Evolutionary conservation across 1,140 invertebrate species (phyloP).

Genomic region (Arion vulgaris): DNA sequence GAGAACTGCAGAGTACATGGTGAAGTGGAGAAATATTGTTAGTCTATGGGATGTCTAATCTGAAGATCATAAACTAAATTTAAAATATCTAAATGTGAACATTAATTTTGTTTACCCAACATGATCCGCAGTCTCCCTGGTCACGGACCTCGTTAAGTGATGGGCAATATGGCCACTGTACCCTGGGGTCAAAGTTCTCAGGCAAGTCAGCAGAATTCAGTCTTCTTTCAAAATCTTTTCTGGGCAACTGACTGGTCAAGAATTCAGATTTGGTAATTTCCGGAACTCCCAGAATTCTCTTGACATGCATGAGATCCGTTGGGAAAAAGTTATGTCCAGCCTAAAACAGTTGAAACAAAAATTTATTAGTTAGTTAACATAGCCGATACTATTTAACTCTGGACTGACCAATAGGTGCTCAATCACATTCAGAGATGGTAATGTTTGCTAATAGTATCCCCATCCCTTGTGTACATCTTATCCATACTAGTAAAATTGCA

Average conservation of each 20-base stretch:
- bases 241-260: slow-evolving; percentile 28
- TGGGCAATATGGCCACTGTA: slow-evolving; percentile 78
- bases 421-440: no score
- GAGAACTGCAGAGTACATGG: no score
- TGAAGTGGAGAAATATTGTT: no score
- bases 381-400: no score
- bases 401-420: no score
- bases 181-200: slow-evolving; percentile 57
- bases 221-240: slow-evolving; percentile 11
- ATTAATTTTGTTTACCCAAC: slow-evolving; percentile 74
- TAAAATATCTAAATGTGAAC: no score
- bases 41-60: no score
- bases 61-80: no score
- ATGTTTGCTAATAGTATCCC: no score
- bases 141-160: slow-evolving; percentile 76
- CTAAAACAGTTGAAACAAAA: slow-evolving; percentile 30
- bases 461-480: no score
- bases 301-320: slow-evolving; percentile 25
- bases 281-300: slow-evolving; percentile 41
- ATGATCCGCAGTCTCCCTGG: slow-evolving; percentile 75
- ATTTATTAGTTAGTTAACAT: no score
- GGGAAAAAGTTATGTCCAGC: slow-evolving; percentile 54
- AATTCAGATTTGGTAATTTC: slow-evolving; percentile 16
- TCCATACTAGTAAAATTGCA: no score
- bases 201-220: slow-evolving; percentile 46